A percentile compares a stretch with the other conserved stretches of the same genome.
These are phyloP conservation scores for Ceratitis capitata DNA, from an alignment of 1,140 invertebrate genomes.

Conservation along the genomic window DNA sequence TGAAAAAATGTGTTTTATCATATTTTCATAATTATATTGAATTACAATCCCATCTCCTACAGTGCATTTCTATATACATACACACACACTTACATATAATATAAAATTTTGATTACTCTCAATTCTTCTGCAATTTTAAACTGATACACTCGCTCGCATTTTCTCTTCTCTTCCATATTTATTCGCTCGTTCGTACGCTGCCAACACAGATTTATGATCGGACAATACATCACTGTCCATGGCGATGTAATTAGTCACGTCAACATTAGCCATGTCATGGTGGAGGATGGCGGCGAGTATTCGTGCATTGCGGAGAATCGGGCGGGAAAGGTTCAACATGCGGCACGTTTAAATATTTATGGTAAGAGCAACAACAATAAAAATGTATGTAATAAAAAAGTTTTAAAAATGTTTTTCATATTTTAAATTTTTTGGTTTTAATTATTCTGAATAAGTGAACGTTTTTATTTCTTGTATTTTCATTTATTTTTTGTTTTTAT, in stretches of 20 bases:
- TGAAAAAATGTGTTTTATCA: not conserved
- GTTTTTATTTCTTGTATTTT: too few relatives aligned
- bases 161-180: slow-evolving; percentile 40
- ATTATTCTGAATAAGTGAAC: too few relatives aligned
- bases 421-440: not conserved
- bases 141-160: not conserved
- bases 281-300: slow-evolving; percentile 89
- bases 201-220: slow-evolving; percentile 77
- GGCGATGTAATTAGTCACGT: slow-evolving; percentile 88
- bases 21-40: not conserved
- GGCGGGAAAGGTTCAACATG: slow-evolving; percentile 79
- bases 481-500: not conserved
- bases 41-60: not conserved
- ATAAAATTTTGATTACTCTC: not conserved
- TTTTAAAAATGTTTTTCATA: not conserved
- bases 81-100: not conserved
- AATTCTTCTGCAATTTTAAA: not conserved
- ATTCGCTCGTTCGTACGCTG: not conserved
- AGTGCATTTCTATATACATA: too few relatives aligned
- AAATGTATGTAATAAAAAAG: not conserved
- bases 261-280: slow-evolving; percentile 84
- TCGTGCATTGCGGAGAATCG: slow-evolving; percentile 83
- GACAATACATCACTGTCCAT: slow-evolving; percentile 81
- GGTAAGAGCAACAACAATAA: slow-evolving; percentile 69
- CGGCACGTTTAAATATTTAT: slow-evolving; percentile 85